Evolutionary conservation across 1,140 invertebrate species (phyloP).

Genomic region (Rhagoletis pomonella): DNA sequence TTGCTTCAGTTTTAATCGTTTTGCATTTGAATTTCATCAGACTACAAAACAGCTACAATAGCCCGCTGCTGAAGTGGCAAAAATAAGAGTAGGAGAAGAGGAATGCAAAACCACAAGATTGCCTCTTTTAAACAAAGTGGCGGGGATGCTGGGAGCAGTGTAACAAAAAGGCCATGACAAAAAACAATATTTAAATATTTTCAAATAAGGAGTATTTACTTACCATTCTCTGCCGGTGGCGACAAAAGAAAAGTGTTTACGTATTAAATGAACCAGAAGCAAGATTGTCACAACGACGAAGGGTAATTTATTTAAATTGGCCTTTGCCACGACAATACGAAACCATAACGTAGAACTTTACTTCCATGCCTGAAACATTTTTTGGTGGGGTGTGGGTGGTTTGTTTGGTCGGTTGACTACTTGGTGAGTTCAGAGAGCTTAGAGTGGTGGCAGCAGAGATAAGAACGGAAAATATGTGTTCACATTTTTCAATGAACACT

Average conservation of each 20-base stretch:
- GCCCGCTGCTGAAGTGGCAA: not conserved
- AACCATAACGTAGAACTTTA: conserved; percentile 5
- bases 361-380: not conserved
- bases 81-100: not conserved
- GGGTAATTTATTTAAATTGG: conserved; percentile 54
- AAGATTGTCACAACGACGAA: conserved; percentile 55
- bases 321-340: conserved; percentile 45
- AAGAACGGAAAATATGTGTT: conserved; percentile 37
- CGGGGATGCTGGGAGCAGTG: no score
- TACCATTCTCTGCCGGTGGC: not conserved
- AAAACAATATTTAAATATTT: conserved; percentile 48
- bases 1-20: conserved; percentile 36
- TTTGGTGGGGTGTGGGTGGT: not conserved
- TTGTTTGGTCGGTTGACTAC: not conserved
- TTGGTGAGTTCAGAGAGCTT: not conserved
- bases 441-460: not conserved
- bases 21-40: conserved; percentile 9
- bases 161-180: not conserved
- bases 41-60: not conserved
- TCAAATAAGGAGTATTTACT: not conserved
- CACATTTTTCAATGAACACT: not conserved
- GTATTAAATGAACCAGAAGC: conserved; percentile 56
- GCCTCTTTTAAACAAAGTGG: not conserved
- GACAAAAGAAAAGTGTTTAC: conserved; percentile 53
- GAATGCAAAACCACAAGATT: conserved; percentile 3